These are phyloP conservation scores for Morpho deidamia DNA, from an alignment of 2,888 invertebrate species.

Conservation along the genomic window DNA sequence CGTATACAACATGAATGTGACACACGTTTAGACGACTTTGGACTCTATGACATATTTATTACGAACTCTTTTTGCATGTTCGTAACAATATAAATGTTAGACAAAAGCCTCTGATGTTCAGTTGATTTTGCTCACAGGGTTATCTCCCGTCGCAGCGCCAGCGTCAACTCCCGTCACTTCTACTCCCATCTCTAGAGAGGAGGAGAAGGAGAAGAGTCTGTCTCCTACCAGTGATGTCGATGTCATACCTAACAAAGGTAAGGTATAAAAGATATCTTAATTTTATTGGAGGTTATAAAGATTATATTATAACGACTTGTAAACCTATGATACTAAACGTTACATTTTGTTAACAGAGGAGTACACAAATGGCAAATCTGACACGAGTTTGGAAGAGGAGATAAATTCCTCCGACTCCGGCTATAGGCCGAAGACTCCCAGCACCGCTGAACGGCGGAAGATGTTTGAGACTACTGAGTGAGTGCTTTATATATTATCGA, in stretches of 20 bases:
- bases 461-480: constrained; percentile 79
- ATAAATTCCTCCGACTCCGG: constrained; percentile 81
- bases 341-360: constrained; percentile 41
- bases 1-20: too few species aligned
- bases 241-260: constrained; percentile 57
- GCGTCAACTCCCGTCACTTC: constrained; percentile 44
- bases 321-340: too few species aligned
- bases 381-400: constrained; percentile 80
- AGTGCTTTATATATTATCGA: too few species aligned
- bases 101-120: too few species aligned
- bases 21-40: too few species aligned
- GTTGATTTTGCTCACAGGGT: constrained; percentile 12
- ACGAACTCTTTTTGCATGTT: too few species aligned
- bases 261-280: not conserved
- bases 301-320: too few species aligned
- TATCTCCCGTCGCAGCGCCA: constrained; percentile 48
- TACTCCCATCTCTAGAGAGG: constrained; percentile 45
- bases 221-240: constrained; percentile 77
- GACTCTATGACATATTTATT: too few species aligned
- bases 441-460: constrained; percentile 89
- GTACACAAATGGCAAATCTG: constrained; percentile 79
- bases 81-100: too few species aligned
- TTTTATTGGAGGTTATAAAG: too few species aligned
- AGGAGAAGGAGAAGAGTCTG: constrained; percentile 61
- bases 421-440: constrained; percentile 85